Evolutionary conservation across 2,888 invertebrate genomes (phyloP), one percentile per base, ranked within the genome.

Genomic region (Charanyca ferruginea): DNA sequence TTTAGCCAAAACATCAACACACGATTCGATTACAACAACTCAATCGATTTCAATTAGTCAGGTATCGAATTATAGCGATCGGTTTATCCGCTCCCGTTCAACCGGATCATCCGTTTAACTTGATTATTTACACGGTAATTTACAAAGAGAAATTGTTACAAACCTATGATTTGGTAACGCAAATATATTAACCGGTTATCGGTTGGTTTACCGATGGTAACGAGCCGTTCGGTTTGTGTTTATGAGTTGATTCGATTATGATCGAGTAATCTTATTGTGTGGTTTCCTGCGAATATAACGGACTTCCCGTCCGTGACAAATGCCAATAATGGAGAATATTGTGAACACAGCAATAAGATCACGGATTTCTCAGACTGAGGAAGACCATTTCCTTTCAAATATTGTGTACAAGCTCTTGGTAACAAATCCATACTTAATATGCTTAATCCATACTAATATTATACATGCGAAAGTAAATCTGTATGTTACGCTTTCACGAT

Each of bases 111-210:
- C 57, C 54, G 51, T 53, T 66, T 77, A 73, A 81, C 66, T 51
- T 53, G 68, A 71, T 81, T 81, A 81, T 78, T 67, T 62, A 69
- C 62, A 55, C 51, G 44, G 35, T 72, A 80, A 81, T 81, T 78
- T 70, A 78, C 80, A 81, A 81, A 81, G 75, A 60, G 81, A 78
- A 75, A 63, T 60, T 63, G 59, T 66, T 71, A 52, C 61, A 67
- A 66, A 62, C 62, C 58, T 72, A 69, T 72, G 63, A 71, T 74
- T 74, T 74, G 44, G 45, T 61, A 58, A 61, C 42, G 41, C 47
- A 58, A 66, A 63, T 71, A 63, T 45, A 61, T 77, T 59, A 62
- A 48, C 52, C 18, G 64, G 59, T 62, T 53, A 48, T 45, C 60
- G 60, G 53, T 61, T 58, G 48, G 65, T 60, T 74, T 66, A 63